Percentiles rank a stretch among this genome's conserved stretches.
Conservation (phyloP, 1,140 invertebrate genomes). For the Caerostris darwini region DNA sequence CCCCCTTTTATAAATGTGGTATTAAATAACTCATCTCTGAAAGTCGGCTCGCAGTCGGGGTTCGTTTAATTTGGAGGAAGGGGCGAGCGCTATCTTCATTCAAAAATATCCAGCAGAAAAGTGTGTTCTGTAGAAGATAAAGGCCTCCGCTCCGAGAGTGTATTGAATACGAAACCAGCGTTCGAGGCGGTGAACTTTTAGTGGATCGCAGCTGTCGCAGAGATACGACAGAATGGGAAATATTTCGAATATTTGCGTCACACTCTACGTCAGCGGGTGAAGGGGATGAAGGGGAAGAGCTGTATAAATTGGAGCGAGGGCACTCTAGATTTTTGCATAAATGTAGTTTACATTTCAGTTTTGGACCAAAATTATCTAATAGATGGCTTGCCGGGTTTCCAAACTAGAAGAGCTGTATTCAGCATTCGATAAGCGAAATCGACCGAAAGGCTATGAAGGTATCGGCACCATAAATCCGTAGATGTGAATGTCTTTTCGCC, state of each 20-base stretch:
- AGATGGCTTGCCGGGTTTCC: no score
- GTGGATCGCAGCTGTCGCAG: conserved; percentile 26
- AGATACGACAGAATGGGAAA: conserved; percentile 44
- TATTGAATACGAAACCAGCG: no score
- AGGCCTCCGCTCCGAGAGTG: no score
- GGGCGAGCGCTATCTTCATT: conserved; percentile 27
- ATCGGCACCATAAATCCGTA: no score
- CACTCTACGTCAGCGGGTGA: not conserved
- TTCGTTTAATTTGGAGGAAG: conserved; percentile 51
- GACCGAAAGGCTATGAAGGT: no score
- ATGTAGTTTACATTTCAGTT: no score
- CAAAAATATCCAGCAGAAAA: conserved; percentile 38
- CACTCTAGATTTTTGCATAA: no score
- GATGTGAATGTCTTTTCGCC: no score
- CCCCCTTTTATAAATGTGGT: not conserved
- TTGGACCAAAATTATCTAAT: no score
- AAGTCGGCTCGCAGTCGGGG: not conserved
- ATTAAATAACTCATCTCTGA: conserved; percentile 51
- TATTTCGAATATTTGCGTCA: conserved; percentile 59
- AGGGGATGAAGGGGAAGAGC: not conserved
- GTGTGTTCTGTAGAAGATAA: conserved; percentile 58
- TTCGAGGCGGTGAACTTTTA: not conserved
- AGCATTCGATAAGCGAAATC: no score
- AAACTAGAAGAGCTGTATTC: no score
- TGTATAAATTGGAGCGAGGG: not conserved